A percentile compares a stretch with the other conserved stretches of the same genome.
phyloP scores from a whole-genome alignment of 2,113 vertebrate species.

The Ceratotherium simum region DNA sequence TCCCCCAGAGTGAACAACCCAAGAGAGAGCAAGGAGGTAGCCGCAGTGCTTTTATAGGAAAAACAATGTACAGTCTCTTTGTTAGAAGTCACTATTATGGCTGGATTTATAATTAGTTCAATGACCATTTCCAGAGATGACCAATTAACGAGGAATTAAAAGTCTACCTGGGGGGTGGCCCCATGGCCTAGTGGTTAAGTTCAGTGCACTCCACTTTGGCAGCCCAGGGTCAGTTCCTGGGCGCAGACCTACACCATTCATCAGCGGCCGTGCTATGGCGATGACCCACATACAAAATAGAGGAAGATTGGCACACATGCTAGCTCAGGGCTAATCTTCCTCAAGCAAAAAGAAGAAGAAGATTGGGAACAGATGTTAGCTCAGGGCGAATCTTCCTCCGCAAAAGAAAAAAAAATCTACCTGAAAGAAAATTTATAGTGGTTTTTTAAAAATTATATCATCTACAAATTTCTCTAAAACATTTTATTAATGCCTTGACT shows the following conservation, averaged over 20 bases:
- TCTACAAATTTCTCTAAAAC: background rate
- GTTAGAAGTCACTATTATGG: background rate
- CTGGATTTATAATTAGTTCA: slow-evolving; percentile 32
- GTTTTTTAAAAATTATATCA: background rate
- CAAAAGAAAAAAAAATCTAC: background rate
- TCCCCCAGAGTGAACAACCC: background rate
- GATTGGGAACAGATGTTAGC: no score
- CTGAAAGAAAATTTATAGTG: background rate
- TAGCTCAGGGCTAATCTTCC: no score
- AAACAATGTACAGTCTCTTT: background rate
- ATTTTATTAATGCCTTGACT: slow-evolving; percentile 13
- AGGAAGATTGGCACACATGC: no score
- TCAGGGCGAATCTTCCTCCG: no score
- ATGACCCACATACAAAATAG: no score
- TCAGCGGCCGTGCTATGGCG: no score
- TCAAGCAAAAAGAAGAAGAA: no score
- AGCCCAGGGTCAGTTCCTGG: no score
- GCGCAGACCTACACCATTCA: no score
- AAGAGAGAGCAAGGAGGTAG: background rate
- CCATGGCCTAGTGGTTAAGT: no score
- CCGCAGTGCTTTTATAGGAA: background rate
- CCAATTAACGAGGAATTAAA: slow-evolving; percentile 17
- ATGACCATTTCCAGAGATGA: slow-evolving; percentile 12
- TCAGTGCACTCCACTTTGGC: no score
- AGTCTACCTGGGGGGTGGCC: background rate